Evolutionary conservation across 2,888 invertebrate species (phyloP), one percentile per base, ranked within the genome.

Genomic region (Lamellibrachia satsuma): DNA sequence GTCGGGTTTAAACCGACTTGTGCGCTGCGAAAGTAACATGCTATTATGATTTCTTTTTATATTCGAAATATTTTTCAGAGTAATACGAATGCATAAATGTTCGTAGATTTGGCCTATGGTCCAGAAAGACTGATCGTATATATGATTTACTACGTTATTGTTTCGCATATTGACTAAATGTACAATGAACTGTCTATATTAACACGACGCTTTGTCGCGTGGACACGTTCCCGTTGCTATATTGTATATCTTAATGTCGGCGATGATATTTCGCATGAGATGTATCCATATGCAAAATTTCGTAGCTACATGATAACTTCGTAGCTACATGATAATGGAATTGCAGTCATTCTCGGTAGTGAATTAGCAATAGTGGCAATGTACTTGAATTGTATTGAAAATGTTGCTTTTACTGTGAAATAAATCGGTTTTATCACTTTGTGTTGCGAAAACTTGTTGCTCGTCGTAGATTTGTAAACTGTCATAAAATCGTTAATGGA

Each of bases 371-470:
- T 9, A 7, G 55, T 55, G 55, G 55, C 3, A 60, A 60, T 60
- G 15, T 60, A 4, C 11, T 60, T 60, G 60, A 60, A 60, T 1
- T 60, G 60, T 60, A 9, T 15, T 15, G 60, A 60, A 60, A 60
- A 75, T 75, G 75, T 75, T 75, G 15, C n/a, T 22, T 75, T 75
- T 22, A 75, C 22, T 15, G 22, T 11, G 75, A 75, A 75, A 75
- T 75, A 75, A 75, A 75, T 75, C 22, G 75, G 75, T 75, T 75
- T 75, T 75, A 75, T n/a, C 75, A 75, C 22, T 75, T 75, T 75
- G 22, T 75, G 75, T 75, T 75, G 75, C 75, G 75, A 75, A 75
- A 75, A 75, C 75, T 22, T 15, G 6, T 75, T 75, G 75, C n/a
- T 15, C 75, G 75, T 75, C 75, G 22, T 75, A 75, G 75, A 11